These are phyloP conservation scores for Helicoverpa assulta DNA, from an alignment of 2,888 invertebrate species.

Conservation along the genomic window DNA sequence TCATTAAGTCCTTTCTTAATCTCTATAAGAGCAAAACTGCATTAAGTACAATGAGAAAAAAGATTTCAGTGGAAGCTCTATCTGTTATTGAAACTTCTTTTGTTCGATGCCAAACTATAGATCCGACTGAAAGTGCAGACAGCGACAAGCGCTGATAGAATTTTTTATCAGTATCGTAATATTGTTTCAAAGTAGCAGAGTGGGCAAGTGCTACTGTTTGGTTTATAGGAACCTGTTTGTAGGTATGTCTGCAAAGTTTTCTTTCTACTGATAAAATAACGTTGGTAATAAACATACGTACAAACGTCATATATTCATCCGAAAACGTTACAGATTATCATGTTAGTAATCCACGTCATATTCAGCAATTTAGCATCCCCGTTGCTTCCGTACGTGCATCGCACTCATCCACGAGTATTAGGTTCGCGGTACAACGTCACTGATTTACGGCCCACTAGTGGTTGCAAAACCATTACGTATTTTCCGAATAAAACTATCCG, in stretches of 20 bases:
- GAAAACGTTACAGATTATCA: conserved; percentile 3
- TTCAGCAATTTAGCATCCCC: neutral
- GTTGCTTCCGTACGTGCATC: conserved; percentile 19
- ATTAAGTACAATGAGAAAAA: conserved; percentile 43
- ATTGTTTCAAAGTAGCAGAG: no score
- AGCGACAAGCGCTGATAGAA: neutral
- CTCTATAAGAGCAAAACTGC: conserved; percentile 41
- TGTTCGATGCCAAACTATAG: conserved; percentile 14
- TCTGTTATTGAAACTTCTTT: conserved; percentile 27
- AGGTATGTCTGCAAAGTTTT: no score
- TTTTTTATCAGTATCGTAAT: neutral
- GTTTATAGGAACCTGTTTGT: no score
- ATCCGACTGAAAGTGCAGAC: neutral
- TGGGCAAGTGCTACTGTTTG: no score
- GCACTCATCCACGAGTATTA: conserved; percentile 17
- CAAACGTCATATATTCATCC: neutral
- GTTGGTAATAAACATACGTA: no score
- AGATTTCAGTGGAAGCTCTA: conserved; percentile 10
- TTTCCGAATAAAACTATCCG: conserved; percentile 13
- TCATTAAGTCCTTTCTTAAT: conserved; percentile 47
- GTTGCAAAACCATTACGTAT: conserved; percentile 16
- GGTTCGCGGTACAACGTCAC: conserved; percentile 12
- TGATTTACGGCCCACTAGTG: conserved; percentile 27
- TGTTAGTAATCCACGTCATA: conserved; percentile 19
- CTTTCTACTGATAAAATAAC: no score